Base-by-base conservation (phyloP, 2,797 vertebrate genomes). In the Tinamus major region DNA sequence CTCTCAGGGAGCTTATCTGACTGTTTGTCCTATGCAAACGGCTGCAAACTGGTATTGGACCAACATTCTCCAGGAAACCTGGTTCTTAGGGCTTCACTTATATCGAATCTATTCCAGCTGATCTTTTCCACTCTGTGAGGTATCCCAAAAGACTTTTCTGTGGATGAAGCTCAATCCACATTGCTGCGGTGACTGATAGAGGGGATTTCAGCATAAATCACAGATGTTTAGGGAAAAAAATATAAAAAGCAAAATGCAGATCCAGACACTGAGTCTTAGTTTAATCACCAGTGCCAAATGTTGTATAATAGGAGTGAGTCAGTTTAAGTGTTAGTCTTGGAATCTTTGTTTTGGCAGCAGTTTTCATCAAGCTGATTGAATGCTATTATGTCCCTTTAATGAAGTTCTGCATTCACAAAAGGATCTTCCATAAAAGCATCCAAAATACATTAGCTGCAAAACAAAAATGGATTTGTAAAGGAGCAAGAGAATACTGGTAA, bases 291-390 rank as follows among this genome's bases (percentile, higher is more conserved):
- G 42, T 90, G 83, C 46, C 64, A 82, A 93, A 64, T 65, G 71
- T 44, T 29, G 11, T 6, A 6, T 83, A 55, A 85, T 61, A 58
- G 41, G n/a, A 39, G 27, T 46, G 41, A 81, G 26, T 61, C 59
- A 79, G 79, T 75, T 89, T 74, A 77, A 94, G 70, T 80, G 42
- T 88, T 51, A 49, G 37, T 29, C 87, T 88, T 81, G 82, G 46
- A 88, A 70, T 74, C 48, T 74, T 37, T 86, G 1, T 41, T 77
- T 69, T 56, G 74, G n/a, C 74, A 79, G 17, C 29, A 33, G 77
- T 55, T 59, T 56, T 56, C 53, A 10, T n/a, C 53, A 56, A 56
- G 56, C 64, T 87, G 23, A 27, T 80, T 87, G 55, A 94, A 51
- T 85, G 65, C 44, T 33, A 21, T 53, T 33, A 1, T 29, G 27